Percentiles rank a stretch among this genome's conserved stretches.
phyloP scores from a whole-genome alignment of 2,113 vertebrate genomes.

The Tetrax tetrax region DNA sequence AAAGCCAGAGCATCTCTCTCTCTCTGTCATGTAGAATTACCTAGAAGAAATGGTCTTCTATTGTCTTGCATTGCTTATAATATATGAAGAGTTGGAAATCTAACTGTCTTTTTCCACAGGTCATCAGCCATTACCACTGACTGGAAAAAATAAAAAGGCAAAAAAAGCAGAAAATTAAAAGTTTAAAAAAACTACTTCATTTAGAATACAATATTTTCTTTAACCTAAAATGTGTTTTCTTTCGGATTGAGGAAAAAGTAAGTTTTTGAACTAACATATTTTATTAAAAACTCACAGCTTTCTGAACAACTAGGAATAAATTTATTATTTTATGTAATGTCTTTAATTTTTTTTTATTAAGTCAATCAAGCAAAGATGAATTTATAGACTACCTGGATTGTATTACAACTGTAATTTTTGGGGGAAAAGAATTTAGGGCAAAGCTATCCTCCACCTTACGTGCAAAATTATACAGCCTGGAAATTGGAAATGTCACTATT shows the following conservation, averaged over 20 bases:
- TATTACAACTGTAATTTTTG: background rate
- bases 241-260: background rate
- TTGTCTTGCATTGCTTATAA: background rate
- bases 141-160: background rate
- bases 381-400: background rate
- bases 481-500: background rate
- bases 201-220: background rate
- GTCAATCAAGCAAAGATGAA: background rate
- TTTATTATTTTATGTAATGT: background rate
- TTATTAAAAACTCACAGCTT: background rate
- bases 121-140: background rate
- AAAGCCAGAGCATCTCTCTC: background rate
- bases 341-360: background rate
- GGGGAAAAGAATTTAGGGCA: background rate
- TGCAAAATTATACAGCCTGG: background rate
- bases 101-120: background rate
- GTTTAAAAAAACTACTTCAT: accelerated
- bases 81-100: background rate
- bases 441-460: background rate
- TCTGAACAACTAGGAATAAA: background rate
- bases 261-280: background rate
- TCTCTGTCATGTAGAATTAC: background rate
- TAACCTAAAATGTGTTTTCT: background rate
- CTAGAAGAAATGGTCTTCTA: background rate
- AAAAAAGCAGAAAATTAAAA: accelerated